Evolutionary conservation across 53 echinoderm and acorn worm genomes (phyloP).

Genomic region (Stichopus horrens): DNA sequence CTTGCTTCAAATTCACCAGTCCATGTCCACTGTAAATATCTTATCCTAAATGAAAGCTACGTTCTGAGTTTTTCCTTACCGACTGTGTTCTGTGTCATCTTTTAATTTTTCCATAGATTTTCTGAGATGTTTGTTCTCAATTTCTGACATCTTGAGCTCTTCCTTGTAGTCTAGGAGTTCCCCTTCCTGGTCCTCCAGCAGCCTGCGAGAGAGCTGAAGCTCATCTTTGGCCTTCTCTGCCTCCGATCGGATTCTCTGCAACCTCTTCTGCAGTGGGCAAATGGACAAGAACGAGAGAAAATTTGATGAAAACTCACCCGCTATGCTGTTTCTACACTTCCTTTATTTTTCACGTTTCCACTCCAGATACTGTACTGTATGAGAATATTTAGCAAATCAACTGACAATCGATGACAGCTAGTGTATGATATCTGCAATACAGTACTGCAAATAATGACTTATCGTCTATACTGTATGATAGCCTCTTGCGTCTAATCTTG

Average conservation of each 20-base stretch:
- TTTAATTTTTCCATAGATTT: constrained; percentile 79
- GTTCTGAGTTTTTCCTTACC: constrained; percentile 39
- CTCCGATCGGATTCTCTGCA: constrained; percentile 68
- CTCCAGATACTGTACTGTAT: too few relatives aligned
- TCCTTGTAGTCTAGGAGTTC: constrained; percentile 78
- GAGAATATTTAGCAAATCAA: too few relatives aligned
- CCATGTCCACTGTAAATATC: background rate
- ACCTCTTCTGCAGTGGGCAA: constrained; percentile 56
- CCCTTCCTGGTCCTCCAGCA: constrained; percentile 91
- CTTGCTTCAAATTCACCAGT: constrained; percentile 78
- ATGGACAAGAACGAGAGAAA: too few relatives aligned
- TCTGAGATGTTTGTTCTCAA: constrained; percentile 77
- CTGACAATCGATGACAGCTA: too few relatives aligned
- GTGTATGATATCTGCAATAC: too few relatives aligned
- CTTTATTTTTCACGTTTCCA: too few relatives aligned
- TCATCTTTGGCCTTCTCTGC: constrained; percentile 81
- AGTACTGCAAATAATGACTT: too few relatives aligned
- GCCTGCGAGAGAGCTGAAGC: constrained; percentile 68
- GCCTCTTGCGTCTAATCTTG: too few relatives aligned
- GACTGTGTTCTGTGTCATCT: constrained; percentile 71
- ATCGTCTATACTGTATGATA: too few relatives aligned
- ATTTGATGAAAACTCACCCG: too few relatives aligned
- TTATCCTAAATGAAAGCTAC: background rate
- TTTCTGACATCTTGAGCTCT: constrained; percentile 78
- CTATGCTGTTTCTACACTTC: too few relatives aligned